A percentile compares a stretch with the other conserved stretches of the same genome.
phyloP scores from a whole-genome alignment of 1,140 invertebrate species.

The Octopus sinensis region DNA sequence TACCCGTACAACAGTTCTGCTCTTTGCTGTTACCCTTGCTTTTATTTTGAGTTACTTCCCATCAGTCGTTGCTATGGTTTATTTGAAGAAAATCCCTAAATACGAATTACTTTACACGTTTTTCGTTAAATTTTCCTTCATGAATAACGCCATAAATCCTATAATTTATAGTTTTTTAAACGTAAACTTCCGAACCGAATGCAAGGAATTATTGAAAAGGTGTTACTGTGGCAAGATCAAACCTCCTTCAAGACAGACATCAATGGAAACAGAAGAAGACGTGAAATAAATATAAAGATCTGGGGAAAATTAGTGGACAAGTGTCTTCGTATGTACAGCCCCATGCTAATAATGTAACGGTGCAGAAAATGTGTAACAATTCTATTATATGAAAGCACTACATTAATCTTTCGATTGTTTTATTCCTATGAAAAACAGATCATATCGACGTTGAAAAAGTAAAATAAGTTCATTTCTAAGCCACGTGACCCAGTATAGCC shows the following conservation, averaged over 20 bases:
- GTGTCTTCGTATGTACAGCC: background rate
- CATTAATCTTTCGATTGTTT: background rate
- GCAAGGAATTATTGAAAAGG: constrained; percentile 29
- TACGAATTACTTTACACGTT: constrained; percentile 28
- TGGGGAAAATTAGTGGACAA: background rate
- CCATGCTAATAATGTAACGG: background rate
- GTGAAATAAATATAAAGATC: background rate
- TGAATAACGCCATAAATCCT: constrained; percentile 53
- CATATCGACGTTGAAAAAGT: background rate
- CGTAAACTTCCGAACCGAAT: constrained; percentile 43
- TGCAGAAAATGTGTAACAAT: background rate
- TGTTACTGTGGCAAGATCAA: background rate
- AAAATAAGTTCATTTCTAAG: background rate
- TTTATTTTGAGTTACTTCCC: constrained; percentile 44
- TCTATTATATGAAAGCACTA: background rate
- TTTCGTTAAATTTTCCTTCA: constrained; percentile 50
- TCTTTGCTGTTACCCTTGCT: constrained; percentile 41
- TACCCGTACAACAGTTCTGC: constrained; percentile 39
- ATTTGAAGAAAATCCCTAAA: constrained; percentile 28
- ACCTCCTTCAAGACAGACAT: background rate
- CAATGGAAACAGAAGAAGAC: constrained; percentile 12
- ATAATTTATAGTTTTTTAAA: constrained; percentile 55
- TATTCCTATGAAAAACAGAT: background rate
- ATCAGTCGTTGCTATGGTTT: constrained; percentile 41
- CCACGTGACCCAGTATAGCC: no score